These are phyloP conservation scores for Phortica okadai DNA, from an alignment of 2,888 invertebrate species.

Conservation along the genomic window DNA sequence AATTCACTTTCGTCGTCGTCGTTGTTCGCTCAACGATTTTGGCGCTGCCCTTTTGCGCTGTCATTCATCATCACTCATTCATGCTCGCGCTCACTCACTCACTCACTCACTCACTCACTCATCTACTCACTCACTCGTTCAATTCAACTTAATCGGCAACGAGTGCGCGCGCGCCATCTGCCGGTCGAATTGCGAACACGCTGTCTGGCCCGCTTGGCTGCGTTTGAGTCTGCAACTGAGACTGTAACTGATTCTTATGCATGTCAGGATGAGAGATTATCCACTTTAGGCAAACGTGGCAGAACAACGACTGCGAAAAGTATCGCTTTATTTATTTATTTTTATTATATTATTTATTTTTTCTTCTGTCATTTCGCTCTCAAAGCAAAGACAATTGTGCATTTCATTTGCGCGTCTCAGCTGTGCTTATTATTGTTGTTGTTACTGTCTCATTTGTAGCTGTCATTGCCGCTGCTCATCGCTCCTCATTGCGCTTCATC, in stretches of 20 bases:
- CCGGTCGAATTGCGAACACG: conserved; percentile 16
- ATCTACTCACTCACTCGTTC: background rate
- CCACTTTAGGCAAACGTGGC: conserved; percentile 56
- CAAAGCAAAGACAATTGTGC: conserved; percentile 60
- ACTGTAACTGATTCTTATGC: conserved; percentile 55
- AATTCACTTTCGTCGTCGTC: conserved; percentile 41
- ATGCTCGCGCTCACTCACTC: background rate
- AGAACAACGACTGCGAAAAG: background rate
- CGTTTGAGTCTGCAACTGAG: background rate
- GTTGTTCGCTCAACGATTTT: background rate
- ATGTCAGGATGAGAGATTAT: conserved; percentile 65
- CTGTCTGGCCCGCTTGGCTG: no score
- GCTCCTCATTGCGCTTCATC: background rate
- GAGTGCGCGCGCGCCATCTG: conserved; percentile 37
- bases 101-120: conserved; percentile 3
- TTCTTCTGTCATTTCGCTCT: background rate
- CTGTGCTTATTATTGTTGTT: conserved; percentile 45
- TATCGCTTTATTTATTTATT: no score
- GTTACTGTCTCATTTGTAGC: conserved; percentile 31
- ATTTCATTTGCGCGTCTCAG: conserved; percentile 13
- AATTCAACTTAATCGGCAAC: conserved; percentile 6
- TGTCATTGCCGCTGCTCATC: conserved; percentile 16
- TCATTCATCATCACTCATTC: conserved; percentile 29
- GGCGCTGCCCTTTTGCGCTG: conserved; percentile 44
- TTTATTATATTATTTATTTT: background rate